These are phyloP conservation scores for Drosophila aldrichi DNA, from an alignment of 2,888 invertebrate genomes.

Conservation along the genomic window DNA sequence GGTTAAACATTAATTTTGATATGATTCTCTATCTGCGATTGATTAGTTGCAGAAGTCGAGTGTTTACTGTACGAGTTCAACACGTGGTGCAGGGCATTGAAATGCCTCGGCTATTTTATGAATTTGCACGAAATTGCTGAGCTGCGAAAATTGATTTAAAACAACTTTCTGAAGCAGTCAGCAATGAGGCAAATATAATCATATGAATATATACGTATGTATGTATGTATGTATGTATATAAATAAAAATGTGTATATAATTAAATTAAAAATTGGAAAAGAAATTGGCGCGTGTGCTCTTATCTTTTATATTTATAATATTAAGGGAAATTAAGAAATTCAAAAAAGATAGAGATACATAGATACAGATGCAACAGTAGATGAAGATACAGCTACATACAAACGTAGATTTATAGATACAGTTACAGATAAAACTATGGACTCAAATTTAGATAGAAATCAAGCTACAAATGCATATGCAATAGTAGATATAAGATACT, in stretches of 20 bases:
- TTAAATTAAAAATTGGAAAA: constrained; percentile 2
- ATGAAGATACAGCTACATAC: constrained; percentile 7
- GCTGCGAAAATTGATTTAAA: constrained; percentile 18
- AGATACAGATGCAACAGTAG: constrained; percentile 13
- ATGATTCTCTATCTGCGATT: neutral
- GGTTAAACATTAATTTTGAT: no score
- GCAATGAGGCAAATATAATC: constrained; percentile 19
- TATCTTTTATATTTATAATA: constrained; percentile 11
- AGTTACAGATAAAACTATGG: neutral
- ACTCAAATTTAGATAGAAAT: neutral
- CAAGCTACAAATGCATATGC: neutral
- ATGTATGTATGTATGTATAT: neutral
- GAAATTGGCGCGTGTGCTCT: constrained; percentile 39
- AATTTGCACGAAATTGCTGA: constrained; percentile 25
- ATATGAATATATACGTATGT: neutral
- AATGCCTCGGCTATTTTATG: constrained; percentile 19
- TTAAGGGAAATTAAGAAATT: neutral
- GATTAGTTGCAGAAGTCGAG: neutral
- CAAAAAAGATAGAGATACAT: neutral
- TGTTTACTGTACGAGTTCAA: constrained; percentile 1
- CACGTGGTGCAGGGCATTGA: constrained; percentile 24
- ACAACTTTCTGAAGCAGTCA: constrained; percentile 31
- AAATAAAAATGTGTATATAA: neutral
- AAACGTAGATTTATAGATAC: neutral
- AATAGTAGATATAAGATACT: neutral